Percentiles rank a stretch among this genome's conserved stretches.
These are phyloP conservation scores for Neomonachus schauinslandi DNA, from an alignment of 2,113 vertebrate species.

Conservation along the genomic window DNA sequence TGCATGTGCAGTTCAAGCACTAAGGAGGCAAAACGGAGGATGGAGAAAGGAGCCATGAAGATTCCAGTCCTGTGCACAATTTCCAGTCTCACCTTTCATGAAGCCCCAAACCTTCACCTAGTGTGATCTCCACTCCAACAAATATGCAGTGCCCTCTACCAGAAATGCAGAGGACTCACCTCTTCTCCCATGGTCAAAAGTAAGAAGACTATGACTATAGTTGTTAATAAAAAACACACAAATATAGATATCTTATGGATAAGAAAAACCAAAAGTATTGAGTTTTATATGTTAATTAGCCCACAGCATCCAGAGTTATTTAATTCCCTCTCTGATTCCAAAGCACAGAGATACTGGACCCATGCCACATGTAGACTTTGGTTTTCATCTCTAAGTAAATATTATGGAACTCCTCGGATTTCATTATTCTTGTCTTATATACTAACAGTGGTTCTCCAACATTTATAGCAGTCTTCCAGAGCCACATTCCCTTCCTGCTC, in stretches of 20 bases:
- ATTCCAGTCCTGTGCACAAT: neutral
- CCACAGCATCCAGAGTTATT: neutral
- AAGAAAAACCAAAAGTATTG: neutral
- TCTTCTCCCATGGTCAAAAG: neutral
- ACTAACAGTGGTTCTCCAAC: neutral
- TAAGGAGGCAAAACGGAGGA: neutral
- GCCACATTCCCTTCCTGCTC: too few species aligned
- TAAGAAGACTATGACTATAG: neutral
- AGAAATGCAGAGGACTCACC: neutral
- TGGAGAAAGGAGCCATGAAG: neutral
- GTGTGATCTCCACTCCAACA: neutral
- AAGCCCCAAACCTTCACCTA: neutral
- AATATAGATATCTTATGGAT: neutral
- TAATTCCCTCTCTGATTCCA: neutral
- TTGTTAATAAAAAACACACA: neutral
- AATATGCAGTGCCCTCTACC: neutral
- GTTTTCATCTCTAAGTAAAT: neutral
- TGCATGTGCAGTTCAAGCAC: neutral
- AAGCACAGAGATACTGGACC: neutral
- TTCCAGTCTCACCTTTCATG: neutral
- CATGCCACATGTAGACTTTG: neutral
- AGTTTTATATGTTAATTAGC: neutral
- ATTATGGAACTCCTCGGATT: neutral
- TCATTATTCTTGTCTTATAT: neutral
- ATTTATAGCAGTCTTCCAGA: neutral